phyloP scores from a whole-genome alignment of 2,797 vertebrate species.

The Sebastes elongatus region DNA sequence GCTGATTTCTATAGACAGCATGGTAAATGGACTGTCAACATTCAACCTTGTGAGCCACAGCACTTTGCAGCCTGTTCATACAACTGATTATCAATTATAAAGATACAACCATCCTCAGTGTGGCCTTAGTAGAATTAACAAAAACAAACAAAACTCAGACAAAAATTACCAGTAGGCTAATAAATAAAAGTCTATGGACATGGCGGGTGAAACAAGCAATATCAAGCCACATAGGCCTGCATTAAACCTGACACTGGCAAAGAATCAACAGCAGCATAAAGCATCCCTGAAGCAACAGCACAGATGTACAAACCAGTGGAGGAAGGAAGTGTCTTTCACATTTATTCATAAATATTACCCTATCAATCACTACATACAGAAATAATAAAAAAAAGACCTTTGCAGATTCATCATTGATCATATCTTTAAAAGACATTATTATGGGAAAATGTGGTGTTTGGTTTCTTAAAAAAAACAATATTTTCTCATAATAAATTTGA shows the following conservation, averaged over 20 bases:
- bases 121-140: background rate
- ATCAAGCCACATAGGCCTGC: background rate
- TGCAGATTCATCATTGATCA: too few relatives aligned
- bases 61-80: background rate
- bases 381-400: too few relatives aligned
- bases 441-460: too few relatives aligned
- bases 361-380: too few relatives aligned
- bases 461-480: too few relatives aligned
- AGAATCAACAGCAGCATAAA: background rate
- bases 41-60: background rate
- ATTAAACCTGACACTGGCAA: background rate
- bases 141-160: background rate
- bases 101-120: background rate
- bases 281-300: background rate
- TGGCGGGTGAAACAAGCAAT: accelerated
- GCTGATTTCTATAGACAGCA: background rate
- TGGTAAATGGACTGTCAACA: background rate
- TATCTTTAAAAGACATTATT: too few relatives aligned
- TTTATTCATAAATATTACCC: too few relatives aligned
- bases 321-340: too few relatives aligned
- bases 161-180: background rate
- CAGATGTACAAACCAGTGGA: accelerated
- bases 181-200: background rate
- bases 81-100: background rate
- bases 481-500: too few relatives aligned